Conservation (phyloP, 2,113 vertebrate species). For the Brachyhypopomus occidentalis region DNA sequence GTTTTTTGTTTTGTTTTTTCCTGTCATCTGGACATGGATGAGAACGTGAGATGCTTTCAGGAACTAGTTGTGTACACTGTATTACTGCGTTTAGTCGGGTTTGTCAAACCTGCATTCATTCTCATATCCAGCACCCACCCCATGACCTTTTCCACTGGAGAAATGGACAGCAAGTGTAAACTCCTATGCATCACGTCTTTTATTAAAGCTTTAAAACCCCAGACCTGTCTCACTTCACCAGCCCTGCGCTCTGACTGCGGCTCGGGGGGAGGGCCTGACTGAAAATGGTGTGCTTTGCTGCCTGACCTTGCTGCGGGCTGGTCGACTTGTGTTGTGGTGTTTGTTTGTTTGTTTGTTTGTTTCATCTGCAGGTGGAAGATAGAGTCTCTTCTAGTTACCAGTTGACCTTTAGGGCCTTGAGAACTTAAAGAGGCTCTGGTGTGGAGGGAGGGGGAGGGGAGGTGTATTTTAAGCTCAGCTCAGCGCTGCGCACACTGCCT, state of each 20-base stretch:
- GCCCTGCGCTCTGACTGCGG: constrained; percentile 46
- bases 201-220: constrained; percentile 72
- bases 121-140: constrained; percentile 10
- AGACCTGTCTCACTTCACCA: constrained; percentile 69
- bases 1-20: constrained; percentile 47
- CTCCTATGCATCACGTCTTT: constrained; percentile 68
- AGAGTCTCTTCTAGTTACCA: constrained; percentile 36
- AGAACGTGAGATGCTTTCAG: constrained; percentile 50
- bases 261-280: neutral
- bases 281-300: neutral
- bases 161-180: constrained; percentile 60
- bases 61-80: constrained; percentile 72
- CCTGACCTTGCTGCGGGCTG: constrained; percentile 1
- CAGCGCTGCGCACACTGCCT: constrained; percentile 34
- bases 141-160: constrained; percentile 68
- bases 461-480: constrained; percentile 43
- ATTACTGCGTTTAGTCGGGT: constrained; percentile 64
- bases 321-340: constrained; percentile 1
- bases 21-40: constrained; percentile 49
- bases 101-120: constrained; percentile 48
- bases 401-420: constrained; percentile 66
- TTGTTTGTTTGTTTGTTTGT: neutral
- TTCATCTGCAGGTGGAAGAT: constrained; percentile 46
- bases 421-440: constrained; percentile 63
- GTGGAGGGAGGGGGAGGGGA: constrained; percentile 48